Evolutionary conservation across 2,888 invertebrate species (phyloP).

Genomic region (Lycaena phlaeas): DNA sequence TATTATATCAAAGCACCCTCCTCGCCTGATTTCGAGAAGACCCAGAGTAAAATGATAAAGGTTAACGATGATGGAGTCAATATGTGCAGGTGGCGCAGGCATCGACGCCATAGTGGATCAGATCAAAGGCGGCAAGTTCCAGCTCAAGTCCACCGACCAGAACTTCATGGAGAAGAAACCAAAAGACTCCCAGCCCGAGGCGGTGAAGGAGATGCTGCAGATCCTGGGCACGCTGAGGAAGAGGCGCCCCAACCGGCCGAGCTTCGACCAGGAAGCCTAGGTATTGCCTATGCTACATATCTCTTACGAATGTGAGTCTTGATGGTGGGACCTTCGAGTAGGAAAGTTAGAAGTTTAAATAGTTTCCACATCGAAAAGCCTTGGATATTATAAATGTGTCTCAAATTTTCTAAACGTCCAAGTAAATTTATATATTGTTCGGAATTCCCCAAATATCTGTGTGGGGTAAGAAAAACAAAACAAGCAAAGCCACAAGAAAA

Average conservation of each 20-base stretch:
- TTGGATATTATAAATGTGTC: too few species aligned
- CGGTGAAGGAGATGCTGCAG: constrained; percentile 76
- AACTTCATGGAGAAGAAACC: constrained; percentile 68
- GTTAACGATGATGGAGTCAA: background rate
- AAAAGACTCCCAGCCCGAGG: constrained; percentile 64
- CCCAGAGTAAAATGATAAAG: too few species aligned
- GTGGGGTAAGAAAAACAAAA: too few species aligned
- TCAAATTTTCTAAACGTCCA: too few species aligned
- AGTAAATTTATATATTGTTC: too few species aligned
- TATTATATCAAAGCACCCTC: too few species aligned
- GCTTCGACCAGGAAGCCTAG: background rate
- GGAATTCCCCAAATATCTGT: too few species aligned
- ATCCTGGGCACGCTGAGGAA: constrained; percentile 72
- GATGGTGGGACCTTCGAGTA: background rate
- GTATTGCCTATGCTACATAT: too few species aligned
- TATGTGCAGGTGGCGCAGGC: constrained; percentile 52
- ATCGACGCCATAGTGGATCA: constrained; percentile 85
- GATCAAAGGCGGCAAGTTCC: constrained; percentile 83
- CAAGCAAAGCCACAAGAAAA: too few species aligned
- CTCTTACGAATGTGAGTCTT: background rate
- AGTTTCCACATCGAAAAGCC: too few species aligned
- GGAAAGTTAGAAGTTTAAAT: too few species aligned
- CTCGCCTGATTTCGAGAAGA: too few species aligned
- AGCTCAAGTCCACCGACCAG: constrained; percentile 77
- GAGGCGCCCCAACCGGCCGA: constrained; percentile 26